Evolutionary conservation across 2,888 invertebrate genomes (phyloP), one percentile per base, ranked within the genome.

Genomic region (Venusia cambrica): DNA sequence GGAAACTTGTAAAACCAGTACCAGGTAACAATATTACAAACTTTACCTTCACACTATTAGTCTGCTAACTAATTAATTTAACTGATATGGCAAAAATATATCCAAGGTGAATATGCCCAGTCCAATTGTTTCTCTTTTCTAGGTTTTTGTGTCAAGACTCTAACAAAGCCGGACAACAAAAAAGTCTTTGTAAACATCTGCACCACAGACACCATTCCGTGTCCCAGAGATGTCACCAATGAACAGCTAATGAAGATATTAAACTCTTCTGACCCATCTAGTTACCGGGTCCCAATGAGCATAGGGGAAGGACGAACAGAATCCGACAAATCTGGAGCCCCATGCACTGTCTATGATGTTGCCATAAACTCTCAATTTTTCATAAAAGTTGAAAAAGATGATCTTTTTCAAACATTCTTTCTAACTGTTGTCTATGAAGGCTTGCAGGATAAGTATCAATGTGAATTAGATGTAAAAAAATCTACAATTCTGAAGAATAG

Each of bases 131-230:
- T 9, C 14, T 4, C 13, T 12, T 24, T 72, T 72, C 5, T 66
- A 95, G 96, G 95, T 25, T 89, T 93, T 50, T 96, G 96, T 66
- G 89, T 95, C 0, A 96, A 96, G 81, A 90, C 92, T 2, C 90
- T 85, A 45, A 90, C 92, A 44, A 81, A 88, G 6, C 87, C 89
- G 22, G 89, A 89, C 14, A 89, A 88, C 35, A 91, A 91, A 39
- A 96, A 96, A 75, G 83, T 94, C 12, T 97, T 97, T 70, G 89
- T 97, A 10, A 97, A 97, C 63, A 88, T 97, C 34, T 97, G 97
- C 63, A 90, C 92, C 40, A 93, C 94, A 1, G 91, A 91, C 46
- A 92, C 92, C 20, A 92, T 95, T 50, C 94, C 94, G 4, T 76
- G 90, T 35, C 94, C 93, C 1, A 87, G 90, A 54, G 92, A 95